Conservation (phyloP, 23 tunicate genomes). For the Phallusia fumigata region DNA sequence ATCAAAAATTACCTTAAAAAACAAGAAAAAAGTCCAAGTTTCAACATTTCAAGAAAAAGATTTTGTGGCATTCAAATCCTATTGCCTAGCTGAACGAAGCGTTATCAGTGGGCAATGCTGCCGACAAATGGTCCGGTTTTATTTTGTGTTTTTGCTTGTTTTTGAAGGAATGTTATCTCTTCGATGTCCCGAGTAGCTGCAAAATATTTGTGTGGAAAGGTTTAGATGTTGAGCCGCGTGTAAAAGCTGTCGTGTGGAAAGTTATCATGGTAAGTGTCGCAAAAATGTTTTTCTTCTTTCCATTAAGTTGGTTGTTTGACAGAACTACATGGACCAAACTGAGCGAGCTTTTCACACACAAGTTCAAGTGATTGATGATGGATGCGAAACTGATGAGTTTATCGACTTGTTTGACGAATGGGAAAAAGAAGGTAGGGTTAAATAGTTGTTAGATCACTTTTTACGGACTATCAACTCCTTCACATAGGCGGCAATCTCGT, state of each 20-base stretch:
- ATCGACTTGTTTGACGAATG: slow-evolving; percentile 23
- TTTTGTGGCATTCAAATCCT: too few relatives aligned
- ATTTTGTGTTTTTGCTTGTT: background rate
- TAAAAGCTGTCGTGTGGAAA: background rate
- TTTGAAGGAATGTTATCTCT: slow-evolving; percentile 20
- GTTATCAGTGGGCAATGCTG: too few relatives aligned
- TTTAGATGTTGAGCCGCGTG: background rate
- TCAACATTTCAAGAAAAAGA: too few relatives aligned
- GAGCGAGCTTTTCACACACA: background rate
- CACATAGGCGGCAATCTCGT: too few relatives aligned
- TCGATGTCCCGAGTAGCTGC: background rate
- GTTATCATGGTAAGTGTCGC: background rate
- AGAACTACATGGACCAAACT: slow-evolving; percentile 31
- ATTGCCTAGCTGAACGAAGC: too few relatives aligned
- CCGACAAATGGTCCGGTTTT: too few relatives aligned
- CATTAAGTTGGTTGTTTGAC: too few relatives aligned
- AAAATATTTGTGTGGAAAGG: slow-evolving; percentile 24
- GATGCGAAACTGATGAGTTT: slow-evolving; percentile 35
- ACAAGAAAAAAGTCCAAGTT: too few relatives aligned
- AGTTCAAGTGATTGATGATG: slow-evolving; percentile 34
- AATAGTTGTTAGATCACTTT: too few relatives aligned
- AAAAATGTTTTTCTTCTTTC: too few relatives aligned
- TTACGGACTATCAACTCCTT: too few relatives aligned
- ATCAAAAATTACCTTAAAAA: too few relatives aligned
- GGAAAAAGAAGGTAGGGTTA: background rate